phyloP scores from a whole-genome alignment of 2,113 vertebrate genomes.

The Heteronetta atricapilla region DNA sequence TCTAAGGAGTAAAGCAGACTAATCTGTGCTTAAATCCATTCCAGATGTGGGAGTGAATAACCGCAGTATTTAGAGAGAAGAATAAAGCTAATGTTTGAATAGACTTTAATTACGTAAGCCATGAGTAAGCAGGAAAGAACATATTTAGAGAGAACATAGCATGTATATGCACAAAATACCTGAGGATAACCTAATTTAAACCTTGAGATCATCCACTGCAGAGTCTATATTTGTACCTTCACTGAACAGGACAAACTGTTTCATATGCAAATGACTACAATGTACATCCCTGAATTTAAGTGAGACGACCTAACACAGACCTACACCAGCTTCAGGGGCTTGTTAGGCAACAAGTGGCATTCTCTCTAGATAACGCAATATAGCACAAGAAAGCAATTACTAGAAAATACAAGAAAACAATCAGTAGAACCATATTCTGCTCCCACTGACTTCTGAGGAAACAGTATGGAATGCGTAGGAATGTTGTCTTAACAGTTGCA shows the following conservation, averaged over 20 bases:
- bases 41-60: constrained; percentile 60
- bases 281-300: neutral
- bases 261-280: neutral
- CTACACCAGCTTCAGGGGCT: neutral
- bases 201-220: neutral
- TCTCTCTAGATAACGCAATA: neutral
- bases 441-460: constrained; percentile 36
- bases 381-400: neutral
- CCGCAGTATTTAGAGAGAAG: constrained; percentile 30
- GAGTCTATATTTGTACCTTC: neutral
- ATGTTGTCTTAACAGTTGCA: neutral
- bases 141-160: neutral
- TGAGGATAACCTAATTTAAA: neutral
- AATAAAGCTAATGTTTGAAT: constrained; percentile 45
- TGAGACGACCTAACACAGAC: neutral
- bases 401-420: neutral
- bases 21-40: constrained; percentile 29
- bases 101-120: constrained; percentile 17
- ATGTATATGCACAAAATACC: neutral
- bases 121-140: constrained; percentile 23
- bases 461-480: neutral
- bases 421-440: neutral
- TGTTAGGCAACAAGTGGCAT: neutral
- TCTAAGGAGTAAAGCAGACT: constrained; percentile 55
- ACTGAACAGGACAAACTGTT: neutral